phyloP scores from a whole-genome alignment of 30 jellyfish, hydroid and myxozoan genomes.

The Chrysaora quinquecirrha region DNA sequence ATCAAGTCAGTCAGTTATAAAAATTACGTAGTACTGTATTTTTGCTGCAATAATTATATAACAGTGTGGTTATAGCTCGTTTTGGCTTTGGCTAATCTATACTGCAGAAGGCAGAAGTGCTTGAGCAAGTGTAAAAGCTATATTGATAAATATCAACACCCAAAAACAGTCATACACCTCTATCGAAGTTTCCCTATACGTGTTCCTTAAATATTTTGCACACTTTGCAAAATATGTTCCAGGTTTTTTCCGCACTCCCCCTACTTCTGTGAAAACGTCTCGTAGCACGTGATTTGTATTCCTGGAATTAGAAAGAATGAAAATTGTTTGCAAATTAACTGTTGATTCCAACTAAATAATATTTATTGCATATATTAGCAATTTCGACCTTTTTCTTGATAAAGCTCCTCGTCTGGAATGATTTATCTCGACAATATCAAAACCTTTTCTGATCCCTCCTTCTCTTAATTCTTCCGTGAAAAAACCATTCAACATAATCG shows the following conservation, averaged over 20 bases:
- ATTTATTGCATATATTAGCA: neutral
- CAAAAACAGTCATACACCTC: too few species aligned
- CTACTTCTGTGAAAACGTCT: too few species aligned
- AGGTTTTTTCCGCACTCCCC: too few species aligned
- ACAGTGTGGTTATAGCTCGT: neutral
- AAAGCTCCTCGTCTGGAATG: constrained; percentile 29
- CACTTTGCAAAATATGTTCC: too few species aligned
- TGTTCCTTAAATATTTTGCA: too few species aligned
- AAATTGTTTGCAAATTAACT: too few species aligned
- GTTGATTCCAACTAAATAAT: neutral
- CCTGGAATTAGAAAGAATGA: too few species aligned
- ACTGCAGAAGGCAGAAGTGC: neutral
- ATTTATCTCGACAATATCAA: constrained; percentile 73
- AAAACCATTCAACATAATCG: constrained; percentile 48
- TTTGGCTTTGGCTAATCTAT: neutral
- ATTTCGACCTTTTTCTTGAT: constrained; percentile 75
- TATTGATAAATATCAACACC: neutral
- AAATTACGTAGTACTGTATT: too few species aligned
- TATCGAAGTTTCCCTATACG: too few species aligned
- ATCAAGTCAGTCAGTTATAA: neutral
- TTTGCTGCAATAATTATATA: too few species aligned
- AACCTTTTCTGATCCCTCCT: constrained; percentile 62
- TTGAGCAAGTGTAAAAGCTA: neutral
- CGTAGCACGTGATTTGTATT: too few species aligned
- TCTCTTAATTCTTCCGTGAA: constrained; percentile 78